Evolutionary conservation across 2,888 invertebrate species (phyloP), one percentile per base, ranked within the genome.

Genomic region (Fragum sueziense): DNA sequence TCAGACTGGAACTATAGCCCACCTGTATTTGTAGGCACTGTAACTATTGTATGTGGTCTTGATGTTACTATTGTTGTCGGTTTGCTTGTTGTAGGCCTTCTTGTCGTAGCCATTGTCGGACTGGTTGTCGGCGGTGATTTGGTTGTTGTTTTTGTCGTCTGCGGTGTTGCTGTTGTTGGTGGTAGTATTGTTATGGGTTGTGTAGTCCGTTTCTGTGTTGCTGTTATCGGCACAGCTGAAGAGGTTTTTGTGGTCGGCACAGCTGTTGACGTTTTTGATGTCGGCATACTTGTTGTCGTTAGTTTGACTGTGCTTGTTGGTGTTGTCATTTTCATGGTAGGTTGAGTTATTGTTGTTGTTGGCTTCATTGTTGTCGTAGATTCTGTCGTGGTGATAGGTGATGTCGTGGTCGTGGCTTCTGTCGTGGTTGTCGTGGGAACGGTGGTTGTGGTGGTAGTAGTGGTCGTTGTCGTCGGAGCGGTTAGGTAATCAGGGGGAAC

Each of bases 381-480:
- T 22, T n/a, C 1, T 22, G 54, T 52, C 11, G 52, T n/a, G n/a
- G n/a, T n/a, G 52, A 22, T n/a, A 6, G 11, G n/a, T n/a, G 20
- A 22, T 34, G 33, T 54, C 29, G 54, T 54, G 25, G 41, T 59
- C 9, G 59, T 59, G 6, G 59, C 37, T 34, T 27, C n/a, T 34
- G 33, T 54, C 31, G 1, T 29, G 11, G n/a, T n/a, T 4, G 61
- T 14, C 14, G 61, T 27, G 9, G n/a, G n/a, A n/a, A n/a, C n/a
- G n/a, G 62, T 62, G 37, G 65, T 73, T 34, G 74, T 57, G 0
- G 20, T 54, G n/a, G 52, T 68, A 1, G 75, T 61, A 3, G 70
- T 70, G 31, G 70, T 61, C 22, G 65, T 57, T 52, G 61, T 27
- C 7, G 6, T 61, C 14, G 74, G 61, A 0, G 70, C 29, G 33